Base-by-base conservation (phyloP, 1,140 invertebrate species). In the Trichonephila clavata region DNA sequence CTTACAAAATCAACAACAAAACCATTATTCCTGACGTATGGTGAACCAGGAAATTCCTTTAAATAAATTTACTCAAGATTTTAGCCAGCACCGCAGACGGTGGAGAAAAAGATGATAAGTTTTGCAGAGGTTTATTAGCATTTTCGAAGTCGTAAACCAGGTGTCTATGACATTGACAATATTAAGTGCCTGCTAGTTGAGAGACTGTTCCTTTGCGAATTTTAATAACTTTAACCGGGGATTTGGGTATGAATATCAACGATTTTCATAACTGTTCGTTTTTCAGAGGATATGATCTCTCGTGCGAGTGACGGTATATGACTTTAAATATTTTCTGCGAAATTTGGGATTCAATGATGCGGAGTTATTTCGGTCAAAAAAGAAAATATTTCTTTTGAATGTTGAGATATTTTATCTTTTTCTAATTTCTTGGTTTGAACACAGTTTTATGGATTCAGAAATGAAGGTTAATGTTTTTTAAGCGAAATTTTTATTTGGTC, bases 141-240 rank as follows among this genome's bases (percentile, higher is more conserved):
- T 77, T 77, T 32, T 16, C 27, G 24, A 20, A 77, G 68, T 77
- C 68, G 68, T 77, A 77, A 77, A 77, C 27, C 71, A 77, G 71
- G 27, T 77, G 71, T 77, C 71, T 77, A 18, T 77, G 71, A 77
- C 71, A 77, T 32, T 77, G 71, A 77, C 71, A 77, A 39, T 77
- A 77, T 77, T 77, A 77, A 77, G 71, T 39, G 71, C 32, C 71
- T 77, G 71, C 20, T 32, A 18, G 14, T 77, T 77, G 24, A 39
- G 39, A 39, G 71, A 6, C 65, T 24, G 21, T 21, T 20, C 65
- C 65, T 68, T 68, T 68, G 6, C 71, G 71, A 77, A 39, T 39
- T 77, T 77, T 77, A 77, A 77, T 77, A 77, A 77, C 18, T 6
- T 77, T 18, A 27, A 27, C 10, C 2, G 16, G 32, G 27, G 71